Conservation (phyloP, 1,140 invertebrate genomes). For the Drosophila bifasciata region DNA sequence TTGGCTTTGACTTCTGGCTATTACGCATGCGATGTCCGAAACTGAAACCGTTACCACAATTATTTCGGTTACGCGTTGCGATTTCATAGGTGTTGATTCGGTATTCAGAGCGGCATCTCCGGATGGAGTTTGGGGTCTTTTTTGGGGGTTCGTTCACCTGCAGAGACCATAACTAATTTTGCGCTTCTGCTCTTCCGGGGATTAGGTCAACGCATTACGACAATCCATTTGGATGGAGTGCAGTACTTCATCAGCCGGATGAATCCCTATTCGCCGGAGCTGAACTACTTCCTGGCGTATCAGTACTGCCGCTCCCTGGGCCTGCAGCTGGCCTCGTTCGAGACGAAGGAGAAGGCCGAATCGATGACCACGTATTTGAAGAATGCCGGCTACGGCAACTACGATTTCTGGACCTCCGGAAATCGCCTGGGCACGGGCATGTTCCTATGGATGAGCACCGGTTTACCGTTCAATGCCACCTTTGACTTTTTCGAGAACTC, state of each 20-base stretch:
- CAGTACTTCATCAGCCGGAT: conserved; percentile 94
- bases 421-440: conserved; percentile 93
- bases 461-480: conserved; percentile 93
- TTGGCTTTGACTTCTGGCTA: conserved; percentile 26
- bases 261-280: conserved; percentile 93
- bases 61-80: conserved; percentile 49
- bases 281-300: conserved; percentile 94
- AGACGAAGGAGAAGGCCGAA: conserved; percentile 93
- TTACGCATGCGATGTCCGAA: conserved; percentile 61
- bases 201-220: conserved; percentile 92
- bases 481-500: conserved; percentile 91
- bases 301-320: conserved; percentile 94
- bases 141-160: conserved; percentile 53
- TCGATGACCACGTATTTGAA: conserved; percentile 92
- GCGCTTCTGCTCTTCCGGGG: conserved; percentile 75
- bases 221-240: conserved; percentile 92
- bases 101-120: conserved; percentile 23
- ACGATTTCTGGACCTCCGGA: conserved; percentile 95
- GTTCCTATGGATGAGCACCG: conserved; percentile 95
- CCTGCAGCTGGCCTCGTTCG: conserved; percentile 92
- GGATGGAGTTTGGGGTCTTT: background rate
- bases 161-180: background rate
- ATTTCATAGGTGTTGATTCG: conserved; percentile 47
- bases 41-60: conserved; percentile 59
- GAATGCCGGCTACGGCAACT: conserved; percentile 92